phyloP scores from a whole-genome alignment of 2,797 vertebrate genomes.

The Cryptoblepharus egeriae region DNA sequence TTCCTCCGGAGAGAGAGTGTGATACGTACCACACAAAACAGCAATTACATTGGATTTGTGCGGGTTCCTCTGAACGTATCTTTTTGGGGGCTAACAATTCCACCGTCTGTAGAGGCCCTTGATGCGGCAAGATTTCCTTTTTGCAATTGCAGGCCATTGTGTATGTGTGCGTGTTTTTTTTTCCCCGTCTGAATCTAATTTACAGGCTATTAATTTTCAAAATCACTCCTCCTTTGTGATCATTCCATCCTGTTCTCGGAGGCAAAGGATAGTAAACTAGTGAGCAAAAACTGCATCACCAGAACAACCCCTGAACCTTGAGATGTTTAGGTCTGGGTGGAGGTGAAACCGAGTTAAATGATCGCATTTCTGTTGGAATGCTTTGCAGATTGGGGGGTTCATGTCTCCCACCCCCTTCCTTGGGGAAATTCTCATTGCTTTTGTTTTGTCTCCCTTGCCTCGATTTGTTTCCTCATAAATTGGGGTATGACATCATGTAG shows the following conservation, averaged over 20 bases:
- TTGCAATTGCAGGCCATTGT: conserved; percentile 58
- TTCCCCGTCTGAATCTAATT: conserved; percentile 58
- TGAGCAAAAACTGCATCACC: background rate
- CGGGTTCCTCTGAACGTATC: conserved; percentile 36
- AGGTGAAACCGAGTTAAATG: background rate
- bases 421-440: conserved; percentile 29
- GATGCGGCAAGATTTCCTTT: conserved; percentile 41
- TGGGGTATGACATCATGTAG: conserved; percentile 38
- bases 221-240: conserved; percentile 48
- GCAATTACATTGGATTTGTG: background rate
- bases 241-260: background rate
- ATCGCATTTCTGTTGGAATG: conserved; percentile 24
- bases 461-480: conserved; percentile 34
- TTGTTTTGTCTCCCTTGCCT: conserved; percentile 38
- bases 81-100: background rate
- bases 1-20: conserved; percentile 47
- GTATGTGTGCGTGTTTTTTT: background rate
- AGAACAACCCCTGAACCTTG: background rate
- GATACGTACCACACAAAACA: conserved; percentile 52
- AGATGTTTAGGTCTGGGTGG: conserved; percentile 3
- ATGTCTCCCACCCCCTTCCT: conserved; percentile 9
- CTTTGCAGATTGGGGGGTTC: conserved; percentile 16
- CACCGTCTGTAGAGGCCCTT: background rate
- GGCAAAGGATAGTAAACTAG: background rate
- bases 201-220: conserved; percentile 67